Conservation (phyloP, 2,113 vertebrate genomes). For the Typhlomys cinereus region DNA sequence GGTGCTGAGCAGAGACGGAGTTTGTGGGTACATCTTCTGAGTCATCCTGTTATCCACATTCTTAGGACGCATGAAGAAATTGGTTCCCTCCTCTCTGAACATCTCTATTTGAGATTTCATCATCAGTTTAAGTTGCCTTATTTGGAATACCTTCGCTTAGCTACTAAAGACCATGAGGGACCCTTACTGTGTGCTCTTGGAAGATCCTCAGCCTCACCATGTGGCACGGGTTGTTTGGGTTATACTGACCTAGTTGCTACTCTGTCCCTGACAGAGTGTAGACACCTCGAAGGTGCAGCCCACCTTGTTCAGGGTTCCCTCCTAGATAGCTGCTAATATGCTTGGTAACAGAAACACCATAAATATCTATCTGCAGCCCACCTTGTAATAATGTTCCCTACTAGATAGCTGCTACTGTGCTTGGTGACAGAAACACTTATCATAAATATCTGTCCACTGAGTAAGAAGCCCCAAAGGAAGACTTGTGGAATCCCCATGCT, state of each 20-base stretch:
- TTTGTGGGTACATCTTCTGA: background rate
- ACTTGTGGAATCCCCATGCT: background rate
- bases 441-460: background rate
- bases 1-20: background rate
- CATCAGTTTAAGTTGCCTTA: background rate
- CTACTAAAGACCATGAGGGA: rapidly evolving
- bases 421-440: background rate
- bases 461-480: background rate
- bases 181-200: background rate
- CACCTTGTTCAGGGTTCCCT: no score
- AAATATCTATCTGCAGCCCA: no score
- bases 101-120: background rate
- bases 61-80: background rate
- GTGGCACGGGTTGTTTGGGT: background rate
- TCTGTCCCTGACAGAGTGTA: background rate
- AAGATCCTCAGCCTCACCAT: background rate
- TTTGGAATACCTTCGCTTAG: background rate
- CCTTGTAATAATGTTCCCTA: no score
- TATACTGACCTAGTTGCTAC: background rate
- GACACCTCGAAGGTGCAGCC: background rate
- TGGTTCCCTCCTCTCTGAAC: background rate
- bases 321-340: no score
- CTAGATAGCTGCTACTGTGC: background rate
- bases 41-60: no score
- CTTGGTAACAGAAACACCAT: no score